Evolutionary conservation across 2,888 invertebrate genomes (phyloP), one percentile per base, ranked within the genome.

Genomic region (Chymomyza procnemis): DNA sequence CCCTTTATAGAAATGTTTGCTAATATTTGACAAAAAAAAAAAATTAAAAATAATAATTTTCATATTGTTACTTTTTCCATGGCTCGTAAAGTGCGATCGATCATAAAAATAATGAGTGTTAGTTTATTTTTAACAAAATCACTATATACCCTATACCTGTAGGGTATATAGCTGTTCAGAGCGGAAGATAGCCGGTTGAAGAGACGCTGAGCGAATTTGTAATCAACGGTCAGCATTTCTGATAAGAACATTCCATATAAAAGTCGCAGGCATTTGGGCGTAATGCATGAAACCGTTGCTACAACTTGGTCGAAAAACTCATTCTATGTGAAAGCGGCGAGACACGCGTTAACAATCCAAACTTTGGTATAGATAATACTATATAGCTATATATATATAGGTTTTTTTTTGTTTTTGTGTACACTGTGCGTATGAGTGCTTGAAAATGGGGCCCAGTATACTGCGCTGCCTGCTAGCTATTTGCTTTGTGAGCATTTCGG

Each of bases 401-500:
- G 5, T 26, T 26, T 14, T 58, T 58, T 64, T 56, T 59, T 47
- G 14, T 34, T 30, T 47, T 26, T 34, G 52, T 46, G 22, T 9
- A 22, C 58, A 16, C 26, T 47, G 19, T 47, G 46, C 48, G 55
- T 58, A 50, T 64, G 22, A 30, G 16, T 48, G 46, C 58, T 4
- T 8, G 26, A 46, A 26, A 19, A 30, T 59, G 34, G 16, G 16
- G 30, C 30, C 8, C 47, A 67, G 69, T 26, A 54, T n/a, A 14
- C 54, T n/a, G 34, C 48, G 52, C 48, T 46, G 41, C 19, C 9
- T 62, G 6, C 46, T 58, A 41, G 30, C 22, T 16, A 55, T 58
- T 14, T 18, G 55, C 9, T 18, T 63, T 64, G 57, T 71, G 50
- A 61, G 67, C 19, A 9, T 46, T 9, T 54, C n/a, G 8, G 21